These are phyloP conservation scores for Augochlora pura DNA, from an alignment of 1,140 invertebrate genomes.

Conservation along the genomic window DNA sequence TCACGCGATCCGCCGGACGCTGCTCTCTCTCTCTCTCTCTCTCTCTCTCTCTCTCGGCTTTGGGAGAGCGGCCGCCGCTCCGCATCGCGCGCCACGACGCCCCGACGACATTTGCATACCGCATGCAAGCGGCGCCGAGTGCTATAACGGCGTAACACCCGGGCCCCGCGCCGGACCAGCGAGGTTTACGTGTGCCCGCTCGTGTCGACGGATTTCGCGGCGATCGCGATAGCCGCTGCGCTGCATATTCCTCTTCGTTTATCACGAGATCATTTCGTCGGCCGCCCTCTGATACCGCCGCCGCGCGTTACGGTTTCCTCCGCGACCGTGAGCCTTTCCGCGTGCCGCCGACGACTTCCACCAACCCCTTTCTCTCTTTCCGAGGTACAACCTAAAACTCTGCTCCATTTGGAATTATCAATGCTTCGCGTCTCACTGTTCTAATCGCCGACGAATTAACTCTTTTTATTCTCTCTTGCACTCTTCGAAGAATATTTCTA, in stretches of 20 bases:
- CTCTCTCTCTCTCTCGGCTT: too few relatives aligned
- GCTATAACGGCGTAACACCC: conserved; percentile 24
- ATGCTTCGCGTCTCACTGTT: not conserved
- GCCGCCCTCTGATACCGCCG: conserved; percentile 3
- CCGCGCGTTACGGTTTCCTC: conserved; percentile 16
- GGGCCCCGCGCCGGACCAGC: not conserved
- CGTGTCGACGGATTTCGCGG: conserved; percentile 27
- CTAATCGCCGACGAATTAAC: too few relatives aligned
- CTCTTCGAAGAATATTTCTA: too few relatives aligned
- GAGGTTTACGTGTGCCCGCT: conserved; percentile 5
- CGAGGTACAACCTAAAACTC: too few relatives aligned
- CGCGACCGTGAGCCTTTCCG: conserved; percentile 22
- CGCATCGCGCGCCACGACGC: not conserved
- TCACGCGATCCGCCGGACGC: conserved; percentile 62
- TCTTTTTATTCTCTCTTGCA: too few relatives aligned
- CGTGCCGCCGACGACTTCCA: not conserved
- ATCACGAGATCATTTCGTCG: conserved; percentile 32
- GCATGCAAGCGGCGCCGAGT: conserved; percentile 17
- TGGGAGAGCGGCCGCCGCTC: not conserved
- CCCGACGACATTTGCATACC: conserved; percentile 57
- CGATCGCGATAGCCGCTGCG: conserved; percentile 25
- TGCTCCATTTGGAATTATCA: too few relatives aligned
- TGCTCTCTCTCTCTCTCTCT: too few relatives aligned
- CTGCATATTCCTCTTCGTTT: conserved; percentile 29
- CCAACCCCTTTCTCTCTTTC: too few relatives aligned